Evolutionary conservation across 2,113 vertebrate genomes (phyloP), one percentile per base, ranked within the genome.

Genomic region (Pelecanus crispus): DNA sequence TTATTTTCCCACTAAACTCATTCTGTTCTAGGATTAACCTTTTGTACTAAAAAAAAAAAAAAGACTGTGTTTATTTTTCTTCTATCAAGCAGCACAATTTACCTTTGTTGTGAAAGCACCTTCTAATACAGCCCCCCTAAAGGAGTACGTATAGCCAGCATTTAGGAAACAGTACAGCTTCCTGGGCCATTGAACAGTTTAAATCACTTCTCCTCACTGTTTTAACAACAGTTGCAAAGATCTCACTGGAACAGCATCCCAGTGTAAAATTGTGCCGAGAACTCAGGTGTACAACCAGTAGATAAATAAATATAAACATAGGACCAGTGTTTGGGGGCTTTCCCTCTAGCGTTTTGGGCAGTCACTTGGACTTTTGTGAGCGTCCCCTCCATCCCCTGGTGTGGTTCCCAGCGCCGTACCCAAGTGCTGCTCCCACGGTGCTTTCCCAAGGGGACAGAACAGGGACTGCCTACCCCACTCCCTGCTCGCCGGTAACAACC

Each of bases 281-380:
- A 6, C 59, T 14, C 42, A 7, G 17, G 19, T 9, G 19, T 13
- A 55, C 11, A 68, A 18, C 17, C 49, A 74, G 45, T 3, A 79
- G 31, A 21, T 11, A 56, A 80, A 79, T 5, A 24, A 17, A 24
- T 3, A 22, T 1, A 63, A 47, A 71, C 2, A 8, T 4, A 65
- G 12, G 26, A 42, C 9, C 31, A 1, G 16, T 6, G 4, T 9
- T 26, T 4, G 17, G 7, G 17, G 5, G 0, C 0, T 21, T 67
- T 49, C 53, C 2, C n/a, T 62, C n/a, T 0, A 17, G 42, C 5
- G 29, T 65, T 78, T 78, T 18, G 20, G 34, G 16, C 11, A 61
- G n/a, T 3, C 63, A 12, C 3, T 45, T 9, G 20, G 32, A 29
- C 26, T 36, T 50, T 8, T 49, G 14, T 5, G 13, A 45, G 42